Evolutionary conservation across 2,113 vertebrate genomes (phyloP), one percentile per base, ranked within the genome.

Genomic region (Acrocephalus arundinaceus): DNA sequence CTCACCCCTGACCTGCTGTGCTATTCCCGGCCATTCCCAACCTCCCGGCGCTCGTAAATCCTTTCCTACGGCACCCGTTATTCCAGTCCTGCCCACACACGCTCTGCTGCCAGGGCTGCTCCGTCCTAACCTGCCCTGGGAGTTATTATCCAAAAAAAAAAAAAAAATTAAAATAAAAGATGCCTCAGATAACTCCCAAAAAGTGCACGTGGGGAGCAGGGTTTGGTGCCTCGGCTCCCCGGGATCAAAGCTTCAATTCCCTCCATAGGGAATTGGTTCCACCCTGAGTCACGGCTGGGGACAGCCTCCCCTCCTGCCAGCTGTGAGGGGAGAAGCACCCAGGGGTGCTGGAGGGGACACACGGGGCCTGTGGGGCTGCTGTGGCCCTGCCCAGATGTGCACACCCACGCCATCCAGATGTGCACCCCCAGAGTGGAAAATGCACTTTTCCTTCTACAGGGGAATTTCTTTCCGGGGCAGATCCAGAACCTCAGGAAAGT

Each of bases 61-160:
- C 94, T 94, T 55, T 84, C 78, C 94, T 79, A 59, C 62, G 4
- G 73, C 94, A 96, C 95, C 95, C 96, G 87, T 82, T 95, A 95
- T 95, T 97, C 93, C 96, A 96, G 95, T 94, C 95, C 93, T 96
- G 91, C 94, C 96, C 91, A 95, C 96, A 39, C 87, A 85, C 4
- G 2, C 33, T 3, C 61, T 0, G 2, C 94, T 94, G 93, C 95
- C 94, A 93, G 91, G 58, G 18, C 48, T 89, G n/a, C 94, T 95
- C 89, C n/a, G 93, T 95, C 96, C 94, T 52, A 83, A 95, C 97
- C 90, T 97, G 94, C 95, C 96, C 95, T 70, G 93, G 93, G 22
- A 95, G 28, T 94, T 63, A 30, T 94, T 94, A 73, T 41, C 72
- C 74, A 9, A 0, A 55, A 28, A 39, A 41, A 24, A 59, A 22